These are phyloP conservation scores for Ophion slaviceki DNA, from an alignment of 2,888 invertebrate species.

Conservation along the genomic window DNA sequence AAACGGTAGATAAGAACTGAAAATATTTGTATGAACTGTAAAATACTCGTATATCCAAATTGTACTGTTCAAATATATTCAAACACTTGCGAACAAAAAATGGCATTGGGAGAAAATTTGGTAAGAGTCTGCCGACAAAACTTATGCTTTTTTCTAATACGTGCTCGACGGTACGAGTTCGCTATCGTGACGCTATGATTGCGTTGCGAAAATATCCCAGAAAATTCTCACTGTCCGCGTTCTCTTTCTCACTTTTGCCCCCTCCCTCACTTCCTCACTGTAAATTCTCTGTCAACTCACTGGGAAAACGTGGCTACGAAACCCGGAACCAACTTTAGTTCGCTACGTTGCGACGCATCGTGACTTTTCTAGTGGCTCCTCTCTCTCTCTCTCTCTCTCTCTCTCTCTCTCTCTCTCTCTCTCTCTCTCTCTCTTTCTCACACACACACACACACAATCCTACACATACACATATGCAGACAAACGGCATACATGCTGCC, in stretches of 20 bases:
- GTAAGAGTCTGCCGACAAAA: background rate
- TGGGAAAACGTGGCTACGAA: constrained; percentile 49
- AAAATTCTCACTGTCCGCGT: constrained; percentile 47
- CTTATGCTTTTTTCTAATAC: constrained; percentile 9
- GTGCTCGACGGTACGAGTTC: constrained; percentile 5
- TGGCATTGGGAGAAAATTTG: background rate
- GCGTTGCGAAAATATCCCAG: constrained; percentile 28
- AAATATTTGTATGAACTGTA: too few relatives aligned
- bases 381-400: constrained; percentile 26
- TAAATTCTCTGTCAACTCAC: constrained; percentile 57
- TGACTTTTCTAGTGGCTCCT: constrained; percentile 39
- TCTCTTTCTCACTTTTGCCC: background rate
- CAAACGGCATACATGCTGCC: background rate
- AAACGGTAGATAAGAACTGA: too few relatives aligned
- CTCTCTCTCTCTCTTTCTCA: constrained; percentile 24
- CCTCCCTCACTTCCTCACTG: constrained; percentile 4
- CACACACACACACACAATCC: background rate
- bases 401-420: constrained; percentile 15
- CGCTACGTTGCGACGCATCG: constrained; percentile 50
- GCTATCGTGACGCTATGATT: constrained; percentile 40
- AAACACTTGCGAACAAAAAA: background rate
- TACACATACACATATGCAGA: background rate
- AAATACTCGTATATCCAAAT: too few relatives aligned
- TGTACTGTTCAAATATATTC: too few relatives aligned
- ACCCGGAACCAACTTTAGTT: constrained; percentile 63